A percentile compares a stretch with the other conserved stretches of the same genome.
Conservation (phyloP, 2,888 invertebrate species). For the Chaetogeoica ovagalla region DNA sequence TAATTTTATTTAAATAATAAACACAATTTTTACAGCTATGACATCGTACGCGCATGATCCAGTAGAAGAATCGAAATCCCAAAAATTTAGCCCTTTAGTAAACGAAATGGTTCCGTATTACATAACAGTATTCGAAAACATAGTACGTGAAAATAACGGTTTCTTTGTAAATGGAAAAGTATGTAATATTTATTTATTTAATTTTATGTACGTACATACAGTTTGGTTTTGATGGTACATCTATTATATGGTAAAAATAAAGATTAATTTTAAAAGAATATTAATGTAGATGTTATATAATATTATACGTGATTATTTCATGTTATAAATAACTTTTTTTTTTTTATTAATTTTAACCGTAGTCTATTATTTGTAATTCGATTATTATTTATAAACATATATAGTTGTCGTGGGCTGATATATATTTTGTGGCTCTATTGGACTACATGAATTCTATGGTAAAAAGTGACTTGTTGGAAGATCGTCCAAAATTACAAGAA, state of each 20-base stretch:
- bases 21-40: neutral
- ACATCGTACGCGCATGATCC: neutral
- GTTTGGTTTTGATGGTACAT: too few relatives aligned
- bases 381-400: neutral
- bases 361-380: neutral
- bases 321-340: neutral
- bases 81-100: neutral
- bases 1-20: neutral
- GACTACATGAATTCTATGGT: neutral
- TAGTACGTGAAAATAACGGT: neutral
- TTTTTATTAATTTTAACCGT: neutral
- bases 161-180: neutral
- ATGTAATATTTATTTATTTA: neutral
- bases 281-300: too few relatives aligned
- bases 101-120: neutral
- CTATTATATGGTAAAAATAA: too few relatives aligned
- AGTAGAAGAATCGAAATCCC: neutral
- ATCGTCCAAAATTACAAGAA: neutral
- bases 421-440: neutral
- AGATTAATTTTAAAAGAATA: too few relatives aligned
- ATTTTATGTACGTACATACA: too few relatives aligned
- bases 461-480: neutral
- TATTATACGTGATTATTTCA: too few relatives aligned
- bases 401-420: neutral
- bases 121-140: neutral